phyloP scores from a whole-genome alignment of 1,140 invertebrate genomes.

The Hesperophylax magnus region DNA sequence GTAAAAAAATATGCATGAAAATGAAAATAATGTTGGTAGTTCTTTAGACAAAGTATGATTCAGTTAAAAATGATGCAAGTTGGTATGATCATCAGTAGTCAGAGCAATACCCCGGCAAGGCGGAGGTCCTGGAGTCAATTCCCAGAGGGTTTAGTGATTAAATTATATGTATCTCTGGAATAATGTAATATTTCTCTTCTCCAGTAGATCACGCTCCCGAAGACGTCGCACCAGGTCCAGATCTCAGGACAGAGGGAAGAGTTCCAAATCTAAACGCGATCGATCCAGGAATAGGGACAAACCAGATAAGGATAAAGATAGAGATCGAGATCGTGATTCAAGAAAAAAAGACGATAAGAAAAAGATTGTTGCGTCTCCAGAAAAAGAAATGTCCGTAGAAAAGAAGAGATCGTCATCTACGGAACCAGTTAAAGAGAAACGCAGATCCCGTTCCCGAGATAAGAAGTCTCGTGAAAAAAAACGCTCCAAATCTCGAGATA shows the following conservation, averaged over 20 bases:
- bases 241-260: slow-evolving; percentile 64
- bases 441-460: slow-evolving; percentile 54
- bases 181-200: not conserved
- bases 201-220: slow-evolving; percentile 23
- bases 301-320: slow-evolving; percentile 63
- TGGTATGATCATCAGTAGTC: no score
- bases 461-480: slow-evolving; percentile 62
- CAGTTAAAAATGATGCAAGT: no score
- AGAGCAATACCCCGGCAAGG: no score
- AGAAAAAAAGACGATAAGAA: slow-evolving; percentile 65
- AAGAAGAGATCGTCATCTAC: slow-evolving; percentile 51
- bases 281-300: slow-evolving; percentile 62
- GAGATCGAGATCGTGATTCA: no score
- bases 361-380: slow-evolving; percentile 60
- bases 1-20: no score
- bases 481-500: slow-evolving; percentile 69
- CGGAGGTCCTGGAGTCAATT: no score
- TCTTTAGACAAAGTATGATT: no score
- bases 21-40: no score
- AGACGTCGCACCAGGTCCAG: slow-evolving; percentile 67
- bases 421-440: slow-evolving; percentile 54
- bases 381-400: slow-evolving; percentile 56
- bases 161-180: no score
- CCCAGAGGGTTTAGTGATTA: no score
- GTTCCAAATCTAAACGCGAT: slow-evolving; percentile 73